Conservation (phyloP, 2,888 invertebrate genomes). For the Schrankia costaestrigalis region DNA sequence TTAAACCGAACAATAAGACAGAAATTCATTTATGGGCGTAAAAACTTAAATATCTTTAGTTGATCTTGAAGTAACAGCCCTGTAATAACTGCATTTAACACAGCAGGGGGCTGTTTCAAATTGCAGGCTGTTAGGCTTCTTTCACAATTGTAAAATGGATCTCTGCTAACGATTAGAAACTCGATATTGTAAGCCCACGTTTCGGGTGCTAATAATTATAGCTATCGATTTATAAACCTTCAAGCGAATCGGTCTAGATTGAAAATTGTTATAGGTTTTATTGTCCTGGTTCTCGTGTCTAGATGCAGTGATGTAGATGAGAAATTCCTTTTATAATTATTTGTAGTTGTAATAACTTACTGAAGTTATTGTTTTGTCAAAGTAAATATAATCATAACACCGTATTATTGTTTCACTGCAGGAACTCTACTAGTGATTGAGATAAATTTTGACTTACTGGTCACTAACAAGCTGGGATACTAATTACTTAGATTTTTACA, state of each 20-base stretch:
- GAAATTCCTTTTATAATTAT: too few species aligned
- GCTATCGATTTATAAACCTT: conserved; percentile 18
- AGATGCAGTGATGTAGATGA: conserved; percentile 4
- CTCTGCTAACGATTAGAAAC: conserved; percentile 28
- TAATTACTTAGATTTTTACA: too few species aligned
- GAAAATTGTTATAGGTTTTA: conserved; percentile 25
- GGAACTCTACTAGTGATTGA: neutral
- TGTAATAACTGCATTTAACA: conserved; percentile 14
- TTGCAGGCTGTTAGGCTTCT: conserved; percentile 21
- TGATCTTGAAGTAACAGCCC: conserved; percentile 6
- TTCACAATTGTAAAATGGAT: conserved; percentile 34
- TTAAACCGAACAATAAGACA: too few species aligned
- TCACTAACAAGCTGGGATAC: too few species aligned
- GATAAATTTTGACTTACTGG: too few species aligned
- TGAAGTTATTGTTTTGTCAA: too few species aligned
- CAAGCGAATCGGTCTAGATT: conserved; percentile 15
- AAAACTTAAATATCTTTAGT: conserved; percentile 2
- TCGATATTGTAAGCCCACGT: conserved; percentile 26
- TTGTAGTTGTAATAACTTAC: too few species aligned
- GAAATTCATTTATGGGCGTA: too few species aligned
- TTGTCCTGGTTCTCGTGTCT: conserved; percentile 10
- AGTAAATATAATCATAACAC: neutral
- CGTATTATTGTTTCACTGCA: neutral
- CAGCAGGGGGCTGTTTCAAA: conserved; percentile 27
- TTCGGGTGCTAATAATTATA: conserved; percentile 35